A percentile compares a stretch with the other conserved stretches of the same genome.
Evolutionary conservation across 2,113 vertebrate genomes (phyloP).

Genomic region (Cranoglanis bouderius): DNA sequence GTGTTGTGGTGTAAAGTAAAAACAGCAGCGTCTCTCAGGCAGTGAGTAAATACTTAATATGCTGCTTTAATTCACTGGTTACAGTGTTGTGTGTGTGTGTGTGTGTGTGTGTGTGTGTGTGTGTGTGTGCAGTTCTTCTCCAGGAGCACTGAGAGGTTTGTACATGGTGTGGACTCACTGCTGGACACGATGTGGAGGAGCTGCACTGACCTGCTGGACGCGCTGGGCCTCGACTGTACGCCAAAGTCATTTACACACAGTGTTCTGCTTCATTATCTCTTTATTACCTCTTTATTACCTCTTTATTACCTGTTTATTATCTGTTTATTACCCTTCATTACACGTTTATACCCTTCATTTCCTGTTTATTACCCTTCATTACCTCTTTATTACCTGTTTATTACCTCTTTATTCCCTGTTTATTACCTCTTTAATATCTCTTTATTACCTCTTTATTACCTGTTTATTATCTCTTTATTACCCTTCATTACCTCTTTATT

Average conservation of each 20-base stretch:
- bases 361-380: background rate
- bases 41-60: background rate
- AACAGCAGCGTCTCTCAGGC: too few relatives aligned
- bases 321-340: background rate
- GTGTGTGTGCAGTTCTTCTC: constrained; percentile 83
- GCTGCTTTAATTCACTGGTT: background rate
- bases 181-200: constrained; percentile 90
- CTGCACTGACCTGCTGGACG: constrained; percentile 91
- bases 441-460: background rate
- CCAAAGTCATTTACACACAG: background rate
- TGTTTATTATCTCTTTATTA: background rate
- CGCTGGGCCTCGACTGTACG: constrained; percentile 94
- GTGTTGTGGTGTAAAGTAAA: too few relatives aligned
- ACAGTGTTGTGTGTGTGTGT: background rate
- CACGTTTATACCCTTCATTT: background rate
- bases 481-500: background rate
- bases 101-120: background rate
- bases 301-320: background rate
- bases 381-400: background rate
- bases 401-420: background rate
- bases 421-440: background rate
- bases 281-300: background rate
- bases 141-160: constrained; percentile 90
- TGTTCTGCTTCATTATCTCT: background rate
- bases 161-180: constrained; percentile 89